Base-by-base conservation (phyloP, 2,113 vertebrate genomes). In the Phyllostomus hastatus region DNA sequence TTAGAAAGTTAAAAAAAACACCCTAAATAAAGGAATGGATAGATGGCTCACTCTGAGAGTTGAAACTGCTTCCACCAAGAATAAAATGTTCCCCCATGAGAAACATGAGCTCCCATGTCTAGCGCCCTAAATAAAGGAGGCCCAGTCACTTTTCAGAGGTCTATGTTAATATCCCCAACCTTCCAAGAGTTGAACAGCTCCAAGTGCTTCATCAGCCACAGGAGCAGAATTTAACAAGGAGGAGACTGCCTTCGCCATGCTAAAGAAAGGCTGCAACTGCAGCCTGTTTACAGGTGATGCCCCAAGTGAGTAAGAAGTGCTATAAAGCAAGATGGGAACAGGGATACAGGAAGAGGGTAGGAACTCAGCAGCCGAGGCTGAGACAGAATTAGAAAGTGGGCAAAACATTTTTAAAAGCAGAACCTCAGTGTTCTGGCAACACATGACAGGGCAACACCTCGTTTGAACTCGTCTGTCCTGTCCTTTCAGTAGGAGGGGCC, bases 51-150 rank as follows among this genome's bases (percentile, higher is more conserved):
- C 54, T 84, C 82, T 59, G 35, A 50, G 33, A 85, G 35, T 16
- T 90, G 24, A 73, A 94, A 70, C 72, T 59, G 48, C 14, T 95
- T 88, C 48, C 50, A 91, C 73, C 35, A 79, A 94, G 86, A 97
- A 96, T 85, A 96, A 96, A 94, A 91, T 89, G 54, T 95, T 92
- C 89, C 48, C 35, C 46, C 22, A 69, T 64, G 61, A 97, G 94
- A 97, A 97, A 97, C 69, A 95, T 26, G 80, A 97, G 86, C 57
- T 93, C 4, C 66, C 7, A 0, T 57, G 48, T 73, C 83, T 83
- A 75, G 5, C 57, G 66, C 20, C 79, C 82, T 90, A 90, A 92
- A 61, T 78, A 93, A 96, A 92, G 85, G 81, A 90, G 33, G 66
- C 26, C 73, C 78, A 83, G 35, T 88, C 85, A 26, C 72, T 54